These are phyloP conservation scores for Steinernema carpocapsae DNA, from an alignment of 2,888 invertebrate genomes.

Conservation along the genomic window DNA sequence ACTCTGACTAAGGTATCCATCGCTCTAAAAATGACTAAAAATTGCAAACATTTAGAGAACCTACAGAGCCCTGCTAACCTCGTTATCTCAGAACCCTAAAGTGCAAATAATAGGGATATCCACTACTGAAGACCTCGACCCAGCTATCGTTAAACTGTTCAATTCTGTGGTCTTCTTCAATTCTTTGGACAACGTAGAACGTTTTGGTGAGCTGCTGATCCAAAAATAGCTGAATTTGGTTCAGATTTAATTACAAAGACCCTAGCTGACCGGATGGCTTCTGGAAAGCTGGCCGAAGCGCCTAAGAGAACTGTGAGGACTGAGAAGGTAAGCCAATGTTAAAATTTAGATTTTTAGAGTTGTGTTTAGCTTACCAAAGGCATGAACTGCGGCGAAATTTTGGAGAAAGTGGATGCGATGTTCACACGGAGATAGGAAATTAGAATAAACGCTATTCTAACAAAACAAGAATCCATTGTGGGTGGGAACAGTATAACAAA, in stretches of 20 bases:
- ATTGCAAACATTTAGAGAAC: too few species aligned
- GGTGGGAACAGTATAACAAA: background rate
- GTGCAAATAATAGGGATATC: conserved; percentile 42
- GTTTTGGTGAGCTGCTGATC: conserved; percentile 36
- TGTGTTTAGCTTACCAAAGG: conserved; percentile 37
- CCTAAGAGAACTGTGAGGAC: conserved; percentile 42
- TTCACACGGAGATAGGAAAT: background rate
- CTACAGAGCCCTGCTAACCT: conserved; percentile 4
- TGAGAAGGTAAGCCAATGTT: conserved; percentile 38
- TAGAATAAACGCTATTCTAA: background rate
- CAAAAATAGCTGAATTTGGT: background rate
- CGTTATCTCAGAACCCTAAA: conserved; percentile 9
- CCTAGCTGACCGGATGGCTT: conserved; percentile 32
- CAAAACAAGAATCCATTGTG: background rate
- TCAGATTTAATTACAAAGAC: conserved; percentile 42
- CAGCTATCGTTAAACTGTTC: conserved; percentile 38
- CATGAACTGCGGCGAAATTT: conserved; percentile 36
- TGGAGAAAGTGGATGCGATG: conserved; percentile 30
- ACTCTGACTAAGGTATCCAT: background rate
- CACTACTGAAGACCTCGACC: conserved; percentile 38
- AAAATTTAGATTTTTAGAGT: too few species aligned
- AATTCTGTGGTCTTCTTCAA: conserved; percentile 30
- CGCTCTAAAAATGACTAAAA: too few species aligned
- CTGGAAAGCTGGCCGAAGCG: conserved; percentile 10
- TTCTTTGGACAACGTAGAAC: conserved; percentile 37